phyloP scores from a whole-genome alignment of 2,888 invertebrate genomes.

The Cephus pulcher region DNA sequence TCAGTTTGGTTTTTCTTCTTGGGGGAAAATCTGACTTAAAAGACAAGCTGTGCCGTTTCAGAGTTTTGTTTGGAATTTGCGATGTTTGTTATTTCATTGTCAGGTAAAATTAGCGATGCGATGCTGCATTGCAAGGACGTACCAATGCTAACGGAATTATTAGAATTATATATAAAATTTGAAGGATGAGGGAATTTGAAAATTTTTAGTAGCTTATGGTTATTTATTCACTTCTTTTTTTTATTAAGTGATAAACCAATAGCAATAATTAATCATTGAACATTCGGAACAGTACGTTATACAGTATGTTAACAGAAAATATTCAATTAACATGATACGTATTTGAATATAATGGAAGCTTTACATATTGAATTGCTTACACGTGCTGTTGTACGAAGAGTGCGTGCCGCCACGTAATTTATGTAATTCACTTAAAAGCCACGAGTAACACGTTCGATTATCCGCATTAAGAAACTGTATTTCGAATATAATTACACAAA shows the following conservation, averaged over 20 bases:
- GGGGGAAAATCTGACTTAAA: neutral
- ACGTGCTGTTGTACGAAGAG: neutral
- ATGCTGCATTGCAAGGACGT: neutral
- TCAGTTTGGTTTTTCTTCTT: neutral
- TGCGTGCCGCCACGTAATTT: neutral
- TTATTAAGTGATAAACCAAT: neutral
- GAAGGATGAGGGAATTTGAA: neutral
- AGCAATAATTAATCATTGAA: neutral
- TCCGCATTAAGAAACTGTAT: neutral
- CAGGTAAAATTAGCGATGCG: neutral
- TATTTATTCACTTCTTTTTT: neutral
- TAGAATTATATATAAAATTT: neutral
- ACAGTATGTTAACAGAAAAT: neutral
- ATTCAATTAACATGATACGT: slow-evolving; percentile 13
- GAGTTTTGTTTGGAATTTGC: neutral
- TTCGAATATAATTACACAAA: neutral
- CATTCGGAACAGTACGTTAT: neutral
- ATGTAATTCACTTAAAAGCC: neutral
- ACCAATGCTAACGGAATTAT: neutral
- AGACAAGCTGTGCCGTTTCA: neutral
- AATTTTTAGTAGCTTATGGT: neutral
- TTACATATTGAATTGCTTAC: slow-evolving; percentile 16
- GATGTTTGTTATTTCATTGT: neutral
- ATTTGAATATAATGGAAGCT: slow-evolving; percentile 18
- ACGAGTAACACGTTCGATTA: neutral